Evolutionary conservation across 2,888 invertebrate species (phyloP).

Genomic region (Smittia aterrima): DNA sequence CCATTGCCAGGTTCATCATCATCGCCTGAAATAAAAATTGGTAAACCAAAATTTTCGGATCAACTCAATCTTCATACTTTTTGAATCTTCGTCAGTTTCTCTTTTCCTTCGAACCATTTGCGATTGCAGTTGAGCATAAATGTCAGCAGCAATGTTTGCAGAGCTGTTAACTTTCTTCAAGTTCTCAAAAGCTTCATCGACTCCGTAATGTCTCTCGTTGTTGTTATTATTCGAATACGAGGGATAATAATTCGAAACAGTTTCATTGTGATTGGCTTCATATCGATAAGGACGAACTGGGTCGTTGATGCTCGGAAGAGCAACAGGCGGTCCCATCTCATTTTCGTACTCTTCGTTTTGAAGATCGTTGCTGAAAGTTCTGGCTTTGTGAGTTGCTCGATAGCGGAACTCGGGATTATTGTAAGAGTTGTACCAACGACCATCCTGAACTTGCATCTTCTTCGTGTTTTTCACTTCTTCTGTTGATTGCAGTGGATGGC

Average conservation of each 20-base stretch:
- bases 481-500: slow-evolving; percentile 42
- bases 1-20: slow-evolving; percentile 39
- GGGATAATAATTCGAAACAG: slow-evolving; percentile 27
- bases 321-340: slow-evolving; percentile 44
- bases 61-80: neutral
- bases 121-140: slow-evolving; percentile 48
- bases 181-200: slow-evolving; percentile 4
- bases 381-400: slow-evolving; percentile 47
- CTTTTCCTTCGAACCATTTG: slow-evolving; percentile 49
- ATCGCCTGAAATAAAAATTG: slow-evolving; percentile 24
- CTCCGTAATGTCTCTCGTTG: neutral
- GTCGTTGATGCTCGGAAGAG: slow-evolving; percentile 47
- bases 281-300: neutral
- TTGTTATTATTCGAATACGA: neutral
- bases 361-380: slow-evolving; percentile 45
- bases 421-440: slow-evolving; percentile 47
- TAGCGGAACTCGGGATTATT: slow-evolving; percentile 47
- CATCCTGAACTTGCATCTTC: slow-evolving; percentile 47
- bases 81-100: slow-evolving; percentile 25
- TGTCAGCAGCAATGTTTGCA: slow-evolving; percentile 21
- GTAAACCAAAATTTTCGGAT: too few species aligned
- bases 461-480: slow-evolving; percentile 43
- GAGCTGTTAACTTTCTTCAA: neutral
- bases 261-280: slow-evolving; percentile 5
- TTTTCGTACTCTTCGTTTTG: slow-evolving; percentile 42